Conservation (phyloP, 53 echinoderm and acorn worm species). For the Henricia sp. region DNA sequence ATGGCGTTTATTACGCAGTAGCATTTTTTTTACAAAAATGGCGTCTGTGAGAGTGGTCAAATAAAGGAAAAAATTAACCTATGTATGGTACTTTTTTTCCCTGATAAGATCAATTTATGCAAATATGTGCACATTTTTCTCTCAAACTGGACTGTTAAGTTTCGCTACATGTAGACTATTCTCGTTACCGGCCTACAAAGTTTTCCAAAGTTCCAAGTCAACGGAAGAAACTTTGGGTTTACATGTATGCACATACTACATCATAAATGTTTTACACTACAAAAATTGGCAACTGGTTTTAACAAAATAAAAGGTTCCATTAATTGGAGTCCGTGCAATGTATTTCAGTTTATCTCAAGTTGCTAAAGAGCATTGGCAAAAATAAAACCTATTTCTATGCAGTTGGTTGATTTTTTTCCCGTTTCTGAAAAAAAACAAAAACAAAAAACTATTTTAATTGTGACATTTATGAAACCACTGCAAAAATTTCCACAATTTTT, state of each 20-base stretch:
- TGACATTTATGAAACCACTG: too few relatives aligned
- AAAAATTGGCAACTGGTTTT: not conserved
- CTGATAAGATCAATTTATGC: not conserved
- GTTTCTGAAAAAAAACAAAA: too few relatives aligned
- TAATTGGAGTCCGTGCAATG: not conserved
- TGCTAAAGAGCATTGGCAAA: not conserved
- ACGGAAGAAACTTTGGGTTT: too few relatives aligned
- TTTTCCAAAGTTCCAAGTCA: not conserved
- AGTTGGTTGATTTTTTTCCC: too few relatives aligned
- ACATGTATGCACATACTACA: too few relatives aligned
- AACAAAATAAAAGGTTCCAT: not conserved
- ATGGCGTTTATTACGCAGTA: too few relatives aligned
- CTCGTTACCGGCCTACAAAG: not conserved
- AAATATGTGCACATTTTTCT: not conserved
- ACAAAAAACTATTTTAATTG: too few relatives aligned
- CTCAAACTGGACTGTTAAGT: not conserved
- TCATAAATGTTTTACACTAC: too few relatives aligned
- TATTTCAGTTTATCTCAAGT: slow-evolving; percentile 36
- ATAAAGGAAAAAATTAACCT: too few relatives aligned
- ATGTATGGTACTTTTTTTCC: not conserved
- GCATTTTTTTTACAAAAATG: too few relatives aligned
- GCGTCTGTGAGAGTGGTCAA: too few relatives aligned
- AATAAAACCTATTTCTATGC: not conserved
- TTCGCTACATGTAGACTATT: not conserved
- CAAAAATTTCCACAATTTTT: too few relatives aligned